A percentile compares a stretch with the other conserved stretches of the same genome.
These are phyloP conservation scores for Hirudo medicinalis DNA, from an alignment of 1,140 invertebrate species.

Conservation along the genomic window DNA sequence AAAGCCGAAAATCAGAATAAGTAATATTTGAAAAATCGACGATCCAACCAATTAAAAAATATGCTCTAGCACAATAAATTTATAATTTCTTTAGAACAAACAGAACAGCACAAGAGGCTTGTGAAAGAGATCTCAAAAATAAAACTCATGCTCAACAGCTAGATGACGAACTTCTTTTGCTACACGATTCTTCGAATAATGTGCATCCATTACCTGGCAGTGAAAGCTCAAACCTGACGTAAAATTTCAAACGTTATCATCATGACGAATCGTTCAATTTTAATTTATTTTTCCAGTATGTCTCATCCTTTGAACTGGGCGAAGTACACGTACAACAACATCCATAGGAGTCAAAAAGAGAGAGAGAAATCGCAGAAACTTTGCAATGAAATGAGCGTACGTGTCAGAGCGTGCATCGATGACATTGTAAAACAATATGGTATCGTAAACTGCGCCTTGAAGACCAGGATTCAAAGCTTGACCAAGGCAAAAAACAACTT, in stretches of 20 bases:
- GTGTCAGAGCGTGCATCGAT: slow-evolving; percentile 64
- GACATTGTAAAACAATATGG: slow-evolving; percentile 85
- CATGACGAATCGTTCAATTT: too few relatives aligned
- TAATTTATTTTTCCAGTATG: slow-evolving; percentile 42
- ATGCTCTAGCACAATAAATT: neutral
- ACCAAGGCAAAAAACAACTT: slow-evolving; percentile 54
- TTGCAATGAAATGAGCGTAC: slow-evolving; percentile 59
- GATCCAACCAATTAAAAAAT: neutral
- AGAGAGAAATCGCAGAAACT: slow-evolving; percentile 65
- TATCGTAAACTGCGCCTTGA: slow-evolving; percentile 44
- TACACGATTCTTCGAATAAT: slow-evolving; percentile 69
- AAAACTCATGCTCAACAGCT: slow-evolving; percentile 76
- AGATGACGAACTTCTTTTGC: slow-evolving; percentile 65
- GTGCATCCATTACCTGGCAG: slow-evolving; percentile 80
- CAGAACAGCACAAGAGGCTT: slow-evolving; percentile 53
- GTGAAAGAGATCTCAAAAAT: slow-evolving; percentile 73
- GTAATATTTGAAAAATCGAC: neutral
- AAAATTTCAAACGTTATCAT: slow-evolving; percentile 27
- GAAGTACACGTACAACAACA: slow-evolving; percentile 64
- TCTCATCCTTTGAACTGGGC: slow-evolving; percentile 72
- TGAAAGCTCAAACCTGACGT: slow-evolving; percentile 74
- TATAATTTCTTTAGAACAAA: slow-evolving; percentile 31
- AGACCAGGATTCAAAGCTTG: slow-evolving; percentile 36
- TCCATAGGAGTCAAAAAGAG: slow-evolving; percentile 69
- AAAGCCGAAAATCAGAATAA: neutral